Evolutionary conservation across 2,888 invertebrate genomes (phyloP), one percentile per base, ranked within the genome.

Genomic region (Melipona beecheii): DNA sequence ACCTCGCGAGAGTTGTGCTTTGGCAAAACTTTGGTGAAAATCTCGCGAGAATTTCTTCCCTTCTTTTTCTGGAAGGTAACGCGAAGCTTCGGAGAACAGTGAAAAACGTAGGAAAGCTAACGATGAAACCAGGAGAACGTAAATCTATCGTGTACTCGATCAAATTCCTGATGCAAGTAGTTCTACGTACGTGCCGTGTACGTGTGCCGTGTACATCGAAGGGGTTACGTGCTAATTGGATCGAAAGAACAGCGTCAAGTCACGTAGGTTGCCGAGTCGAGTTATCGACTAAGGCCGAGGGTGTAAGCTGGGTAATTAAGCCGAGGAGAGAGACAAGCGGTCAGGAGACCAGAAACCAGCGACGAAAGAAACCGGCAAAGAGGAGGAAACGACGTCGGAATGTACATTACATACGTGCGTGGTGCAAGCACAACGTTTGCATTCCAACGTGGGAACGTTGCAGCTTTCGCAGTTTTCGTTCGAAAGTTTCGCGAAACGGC

Each of bases 91-190:
- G 49, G 11, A 9, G 9, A 36, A 36, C 58, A 24, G 52, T 49
- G 43, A 74, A 76, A 82, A 81, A 76, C 2, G 9, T 65, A 62
- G 62, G 19, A 77, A 60, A 56, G 54, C 27, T 13, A n/a, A 19
- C 43, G 56, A 58, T 15, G 5, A 43, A 9, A 9, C 43, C 43
- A 9, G 9, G 56, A 56, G n/a, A n/a, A 56, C 15, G n/a, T 15
- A 43, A 56, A n/a, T 9, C 9, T 43, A 43, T 43, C 43, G 36
- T 9, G 36, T 5, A n/a, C 24, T n/a, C n/a, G 24, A 15, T 58
- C 5, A 58, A 58, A 58, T n/a, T 58, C 0, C n/a, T 15, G n/a
- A 58, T 58, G n/a, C 56, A 15, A 58, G 15, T 27, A 27, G 27
- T 27, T 60, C 9, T 27, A 43, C 43, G 9, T 43, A 43, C 43